phyloP scores from a whole-genome alignment of 2,888 invertebrate species.

The Homarus gammarus region DNA sequence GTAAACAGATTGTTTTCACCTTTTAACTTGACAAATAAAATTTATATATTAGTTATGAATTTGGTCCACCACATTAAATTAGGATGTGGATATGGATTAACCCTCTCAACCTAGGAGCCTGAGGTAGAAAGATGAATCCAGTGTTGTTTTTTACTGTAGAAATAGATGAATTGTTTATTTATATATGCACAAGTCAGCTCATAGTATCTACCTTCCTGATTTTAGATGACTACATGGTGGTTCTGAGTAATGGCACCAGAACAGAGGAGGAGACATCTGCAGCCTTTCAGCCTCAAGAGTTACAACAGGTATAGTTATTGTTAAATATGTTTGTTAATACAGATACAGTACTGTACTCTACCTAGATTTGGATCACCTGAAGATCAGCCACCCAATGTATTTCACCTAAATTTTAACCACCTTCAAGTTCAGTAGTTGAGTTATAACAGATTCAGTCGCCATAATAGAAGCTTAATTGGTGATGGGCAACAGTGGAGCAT shows the following conservation, averaged over 20 bases:
- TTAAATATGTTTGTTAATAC: too few relatives aligned
- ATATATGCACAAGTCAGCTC: background rate
- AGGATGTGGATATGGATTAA: background rate
- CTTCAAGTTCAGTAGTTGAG: too few relatives aligned
- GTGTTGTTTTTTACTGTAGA: background rate
- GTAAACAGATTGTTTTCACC: background rate
- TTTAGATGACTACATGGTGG: slow-evolving; percentile 60
- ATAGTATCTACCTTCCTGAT: background rate
- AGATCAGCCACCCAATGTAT: too few relatives aligned
- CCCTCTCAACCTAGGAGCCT: background rate
- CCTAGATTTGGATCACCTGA: too few relatives aligned
- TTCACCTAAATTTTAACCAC: too few relatives aligned
- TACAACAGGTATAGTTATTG: background rate
- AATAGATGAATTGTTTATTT: background rate
- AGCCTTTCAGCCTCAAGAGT: slow-evolving; percentile 26
- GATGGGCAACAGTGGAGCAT: too few relatives aligned
- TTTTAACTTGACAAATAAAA: background rate
- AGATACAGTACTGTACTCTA: too few relatives aligned
- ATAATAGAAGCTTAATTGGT: too few relatives aligned
- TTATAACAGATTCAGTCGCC: too few relatives aligned
- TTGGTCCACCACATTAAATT: background rate
- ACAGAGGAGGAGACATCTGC: slow-evolving; percentile 4
- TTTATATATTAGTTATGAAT: background rate
- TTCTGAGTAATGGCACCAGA: slow-evolving; percentile 31
- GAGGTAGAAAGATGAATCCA: background rate